Evolutionary conservation across 2,888 invertebrate genomes (phyloP), one percentile per base, ranked within the genome.

Genomic region (Nomada ruficornis): DNA sequence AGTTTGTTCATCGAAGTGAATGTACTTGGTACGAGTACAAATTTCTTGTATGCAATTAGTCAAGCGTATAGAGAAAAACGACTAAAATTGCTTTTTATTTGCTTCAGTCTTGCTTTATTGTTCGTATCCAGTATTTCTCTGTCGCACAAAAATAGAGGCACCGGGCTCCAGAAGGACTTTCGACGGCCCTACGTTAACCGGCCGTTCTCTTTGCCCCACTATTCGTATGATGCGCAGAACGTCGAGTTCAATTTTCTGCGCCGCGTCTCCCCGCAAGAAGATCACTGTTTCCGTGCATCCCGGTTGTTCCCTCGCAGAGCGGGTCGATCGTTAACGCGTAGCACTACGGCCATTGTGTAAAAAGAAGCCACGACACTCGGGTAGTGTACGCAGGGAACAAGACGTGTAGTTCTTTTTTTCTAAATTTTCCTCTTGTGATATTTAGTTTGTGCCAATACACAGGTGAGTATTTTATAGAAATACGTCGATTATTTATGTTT

Each of bases 391-490:
- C 91, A 90, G 91, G 93, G 91, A 90, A 89, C 84, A 83, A 88
- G 90, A 91, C 91, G 90, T 90, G 91, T 92, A 92, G 93, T 93
- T 93, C 92, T 92, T 47, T 47, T 15, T 36, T 47, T 92, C 90
- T 89, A 89, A 91, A 90, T 91, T 91, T 90, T 91, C 92, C 91
- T 92, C 90, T 89, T 93, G 93, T 94, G 93, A 94, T 94, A 94
- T 91, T 92, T 92, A 93, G 92, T 92, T 91, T 93, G 93, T 93
- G 93, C 93, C 93, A 93, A 93, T 90, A 86, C 23, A 9, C 87
- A 91, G 92, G 94, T 94, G 90, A 93, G 93, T 92, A 86, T 54
- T 23, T 15, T n/a, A 50, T 20, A 23, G 23, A 26, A 20, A 26
- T 36, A 7, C 50, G 15, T 13, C 57, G 2, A 26, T 26, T 68